Percentiles rank a stretch among this genome's conserved stretches.
phyloP scores from a whole-genome alignment of 2,888 invertebrate genomes.

The Ectropis crepuscularia region DNA sequence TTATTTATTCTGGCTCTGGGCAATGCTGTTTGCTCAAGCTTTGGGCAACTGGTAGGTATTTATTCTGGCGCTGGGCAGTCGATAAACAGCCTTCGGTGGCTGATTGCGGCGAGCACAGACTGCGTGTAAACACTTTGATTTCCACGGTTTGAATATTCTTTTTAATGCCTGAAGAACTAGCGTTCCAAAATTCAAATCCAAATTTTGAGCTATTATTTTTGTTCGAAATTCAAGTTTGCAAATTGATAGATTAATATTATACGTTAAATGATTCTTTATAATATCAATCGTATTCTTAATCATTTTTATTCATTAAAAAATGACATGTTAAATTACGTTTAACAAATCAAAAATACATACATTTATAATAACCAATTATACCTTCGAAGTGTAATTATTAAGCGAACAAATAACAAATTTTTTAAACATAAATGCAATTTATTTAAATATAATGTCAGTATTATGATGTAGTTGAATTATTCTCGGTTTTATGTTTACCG shows the following conservation, averaged over 20 bases:
- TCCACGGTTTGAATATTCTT: slow-evolving; percentile 35
- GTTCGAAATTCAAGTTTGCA: neutral
- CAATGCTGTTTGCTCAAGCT: neutral
- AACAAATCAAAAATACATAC: too few relatives aligned
- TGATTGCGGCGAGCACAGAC: slow-evolving; percentile 45
- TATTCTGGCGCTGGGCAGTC: slow-evolving; percentile 18
- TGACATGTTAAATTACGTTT: too few relatives aligned
- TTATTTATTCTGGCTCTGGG: slow-evolving; percentile 1
- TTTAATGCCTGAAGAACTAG: neutral
- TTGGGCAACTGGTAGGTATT: slow-evolving; percentile 32
- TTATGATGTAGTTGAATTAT: too few relatives aligned
- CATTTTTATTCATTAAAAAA: too few relatives aligned
- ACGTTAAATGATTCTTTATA: neutral
- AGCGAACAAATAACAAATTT: too few relatives aligned
- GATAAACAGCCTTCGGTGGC: slow-evolving; percentile 47
- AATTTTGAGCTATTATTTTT: neutral
- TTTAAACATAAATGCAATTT: too few relatives aligned
- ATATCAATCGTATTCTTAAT: too few relatives aligned
- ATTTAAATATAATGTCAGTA: too few relatives aligned
- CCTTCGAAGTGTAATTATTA: too few relatives aligned
- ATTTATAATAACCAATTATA: too few relatives aligned
- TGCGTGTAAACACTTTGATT: slow-evolving; percentile 38
- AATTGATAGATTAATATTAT: neutral
- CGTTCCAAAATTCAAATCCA: too few relatives aligned
- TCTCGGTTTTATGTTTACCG: too few relatives aligned